Evolutionary conservation across 2,888 invertebrate species (phyloP), one percentile per base, ranked within the genome.

Genomic region (Pherbina coryleti): DNA sequence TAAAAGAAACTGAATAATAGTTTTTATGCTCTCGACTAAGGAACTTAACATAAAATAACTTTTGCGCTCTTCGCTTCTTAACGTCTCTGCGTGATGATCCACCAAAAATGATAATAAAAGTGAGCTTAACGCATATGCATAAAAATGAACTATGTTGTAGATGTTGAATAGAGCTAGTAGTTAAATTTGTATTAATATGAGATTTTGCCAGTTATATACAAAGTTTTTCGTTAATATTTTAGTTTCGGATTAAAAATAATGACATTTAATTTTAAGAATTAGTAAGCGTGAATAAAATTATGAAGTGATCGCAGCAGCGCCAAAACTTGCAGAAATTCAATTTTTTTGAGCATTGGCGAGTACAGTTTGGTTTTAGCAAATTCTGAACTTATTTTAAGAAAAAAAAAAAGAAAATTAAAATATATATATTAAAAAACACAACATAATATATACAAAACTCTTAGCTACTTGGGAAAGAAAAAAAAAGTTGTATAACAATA

Each of bases 281-380:
- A 44, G 44, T 73, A 28, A 11, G 57, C 60, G 57, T 73, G 71
- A n/a, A 7, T 55, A 17, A 51, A 51, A 25, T 62, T 64, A 78
- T 80, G 78, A 80, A 80, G 79, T 80, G 79, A 80, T 80, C 79
- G 79, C 74, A 67, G 67, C 64, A 62, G 62, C 28, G 55, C 72
- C 64, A 66, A 76, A 22, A 51, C 14, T 19, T 55, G 28, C 34
- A n/a, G 7, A n/a, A 31, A 0, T 71, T 55, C 8, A 8, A 14
- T 28, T 51, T 25, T 8, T 25, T 31, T 37, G 31, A 44, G 44
- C 44, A 44, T 34, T 57, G 55, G 51, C 34, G 25, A 51, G 69
- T 51, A 51, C 22, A 28, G 19, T 44, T 67, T 67, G 57, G 57
- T 31, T 34, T 3, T 19, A 25, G 28, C 49, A 11, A 67, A 37